These are phyloP conservation scores for Paedocypris micromegethes DNA, from an alignment of 2,797 vertebrate genomes.

Conservation along the genomic window DNA sequence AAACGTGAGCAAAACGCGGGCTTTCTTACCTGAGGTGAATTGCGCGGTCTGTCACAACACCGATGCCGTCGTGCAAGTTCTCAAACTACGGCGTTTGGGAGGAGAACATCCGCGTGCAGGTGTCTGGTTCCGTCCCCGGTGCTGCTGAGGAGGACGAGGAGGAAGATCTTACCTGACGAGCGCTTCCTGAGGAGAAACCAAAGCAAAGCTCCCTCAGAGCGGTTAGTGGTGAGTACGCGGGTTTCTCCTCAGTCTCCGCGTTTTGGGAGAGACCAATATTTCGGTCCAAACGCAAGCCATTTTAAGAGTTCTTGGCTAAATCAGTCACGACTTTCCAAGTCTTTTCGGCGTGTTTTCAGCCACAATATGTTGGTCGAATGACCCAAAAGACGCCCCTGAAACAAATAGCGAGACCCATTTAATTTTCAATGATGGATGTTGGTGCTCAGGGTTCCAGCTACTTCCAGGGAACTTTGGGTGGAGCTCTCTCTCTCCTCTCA, in stretches of 20 bases:
- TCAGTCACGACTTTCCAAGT: slow-evolving; percentile 22
- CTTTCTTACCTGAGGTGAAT: slow-evolving; percentile 33
- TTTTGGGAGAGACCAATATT: slow-evolving; percentile 16
- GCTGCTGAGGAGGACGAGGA: slow-evolving; percentile 6
- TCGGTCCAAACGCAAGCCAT: slow-evolving; percentile 28
- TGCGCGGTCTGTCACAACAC: not conserved
- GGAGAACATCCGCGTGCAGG: not conserved
- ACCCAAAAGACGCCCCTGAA: not conserved
- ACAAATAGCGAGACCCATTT: not conserved
- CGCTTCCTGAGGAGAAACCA: slow-evolving; percentile 14
- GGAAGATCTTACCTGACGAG: slow-evolving; percentile 22
- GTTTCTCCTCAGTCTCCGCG: slow-evolving; percentile 13
- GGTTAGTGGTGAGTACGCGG: slow-evolving; percentile 14
- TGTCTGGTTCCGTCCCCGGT: slow-evolving; percentile 35
- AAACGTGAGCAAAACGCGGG: not conserved
- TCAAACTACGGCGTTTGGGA: not conserved
- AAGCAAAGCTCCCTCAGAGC: slow-evolving; percentile 17
- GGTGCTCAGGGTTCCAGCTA: slow-evolving; percentile 11
- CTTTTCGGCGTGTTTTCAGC: not conserved
- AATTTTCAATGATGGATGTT: slow-evolving; percentile 2
- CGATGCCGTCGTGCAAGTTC: not conserved
- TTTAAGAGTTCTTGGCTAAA: slow-evolving; percentile 6
- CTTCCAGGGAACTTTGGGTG: slow-evolving; percentile 9
- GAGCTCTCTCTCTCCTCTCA: not conserved
- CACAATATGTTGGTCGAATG: not conserved